Percentiles rank a stretch among this genome's conserved stretches.
These are phyloP conservation scores for Falco berigora DNA, from an alignment of 2,797 vertebrate genomes.

Conservation along the genomic window DNA sequence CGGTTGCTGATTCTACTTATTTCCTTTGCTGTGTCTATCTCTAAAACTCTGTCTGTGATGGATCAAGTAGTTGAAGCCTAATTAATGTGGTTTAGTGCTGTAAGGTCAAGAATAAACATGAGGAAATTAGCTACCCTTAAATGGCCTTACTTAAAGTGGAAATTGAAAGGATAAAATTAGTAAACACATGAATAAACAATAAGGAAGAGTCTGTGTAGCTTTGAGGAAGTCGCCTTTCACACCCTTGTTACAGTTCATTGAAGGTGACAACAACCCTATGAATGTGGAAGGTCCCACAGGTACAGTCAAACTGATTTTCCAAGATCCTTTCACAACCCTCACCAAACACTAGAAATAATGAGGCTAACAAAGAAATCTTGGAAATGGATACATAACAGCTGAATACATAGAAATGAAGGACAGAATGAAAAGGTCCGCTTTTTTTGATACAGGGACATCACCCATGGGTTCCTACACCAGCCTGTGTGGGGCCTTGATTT, in stretches of 20 bases:
- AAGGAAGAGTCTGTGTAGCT: not conserved
- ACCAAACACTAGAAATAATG: not conserved
- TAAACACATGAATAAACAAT: not conserved
- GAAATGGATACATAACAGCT: not conserved
- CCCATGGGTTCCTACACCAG: not conserved
- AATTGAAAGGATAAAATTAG: not conserved
- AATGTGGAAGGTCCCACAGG: not conserved
- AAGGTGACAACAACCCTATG: not conserved
- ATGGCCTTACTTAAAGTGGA: not conserved
- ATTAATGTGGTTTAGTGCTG: not conserved
- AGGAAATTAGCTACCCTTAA: not conserved
- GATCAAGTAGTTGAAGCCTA: not conserved
- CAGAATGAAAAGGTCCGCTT: not conserved
- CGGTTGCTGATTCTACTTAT: not conserved
- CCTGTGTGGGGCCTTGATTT: not conserved
- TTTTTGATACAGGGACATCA: not conserved
- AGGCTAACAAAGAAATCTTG: not conserved
- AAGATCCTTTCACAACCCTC: not conserved
- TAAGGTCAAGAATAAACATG: not conserved
- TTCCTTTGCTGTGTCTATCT: not conserved
- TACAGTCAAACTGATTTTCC: not conserved
- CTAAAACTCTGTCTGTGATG: not conserved
- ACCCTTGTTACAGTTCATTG: not conserved
- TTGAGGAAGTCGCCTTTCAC: not conserved
- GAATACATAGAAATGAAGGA: not conserved